Percentiles rank a stretch among this genome's conserved stretches.
Conservation (phyloP, 1,140 invertebrate genomes). For the Brachionus rubens region DNA sequence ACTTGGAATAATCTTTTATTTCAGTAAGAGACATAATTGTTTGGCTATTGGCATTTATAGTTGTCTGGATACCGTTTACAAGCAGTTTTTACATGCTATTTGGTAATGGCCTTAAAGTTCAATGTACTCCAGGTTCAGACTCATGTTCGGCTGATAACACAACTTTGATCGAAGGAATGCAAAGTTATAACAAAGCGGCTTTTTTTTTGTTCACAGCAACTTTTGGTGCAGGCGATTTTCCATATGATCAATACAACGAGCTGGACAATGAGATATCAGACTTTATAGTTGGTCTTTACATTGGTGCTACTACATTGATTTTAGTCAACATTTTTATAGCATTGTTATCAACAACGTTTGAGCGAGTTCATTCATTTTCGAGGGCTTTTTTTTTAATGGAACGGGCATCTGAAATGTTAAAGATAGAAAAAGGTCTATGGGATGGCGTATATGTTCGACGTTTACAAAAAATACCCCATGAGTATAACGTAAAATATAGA, state of each 20-base stretch:
- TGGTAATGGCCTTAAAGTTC: not conserved
- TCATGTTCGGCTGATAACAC: not conserved
- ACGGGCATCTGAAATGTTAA: not conserved
- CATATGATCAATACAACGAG: not conserved
- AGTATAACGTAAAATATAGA: no score
- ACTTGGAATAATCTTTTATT: not conserved
- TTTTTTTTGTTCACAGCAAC: conserved; percentile 5
- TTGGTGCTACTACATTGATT: not conserved
- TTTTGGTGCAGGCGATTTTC: not conserved
- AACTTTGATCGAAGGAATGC: not conserved
- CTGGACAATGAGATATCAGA: not conserved
- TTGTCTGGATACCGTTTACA: conserved; percentile 25
- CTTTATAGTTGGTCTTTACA: not conserved
- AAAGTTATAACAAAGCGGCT: not conserved
- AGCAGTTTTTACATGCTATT: conserved; percentile 17
- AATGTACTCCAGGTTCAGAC: not conserved
- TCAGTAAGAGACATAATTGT: not conserved
- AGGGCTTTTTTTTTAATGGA: not conserved
- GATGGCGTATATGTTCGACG: not conserved
- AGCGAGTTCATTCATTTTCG: not conserved
- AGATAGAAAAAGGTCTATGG: not conserved
- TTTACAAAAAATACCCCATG: no score
- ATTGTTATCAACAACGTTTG: conserved; percentile 4
- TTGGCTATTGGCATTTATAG: not conserved
- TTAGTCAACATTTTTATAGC: conserved; percentile 34